Evolutionary conservation across 2,888 invertebrate species (phyloP).

Genomic region (Nebria brevicollis): DNA sequence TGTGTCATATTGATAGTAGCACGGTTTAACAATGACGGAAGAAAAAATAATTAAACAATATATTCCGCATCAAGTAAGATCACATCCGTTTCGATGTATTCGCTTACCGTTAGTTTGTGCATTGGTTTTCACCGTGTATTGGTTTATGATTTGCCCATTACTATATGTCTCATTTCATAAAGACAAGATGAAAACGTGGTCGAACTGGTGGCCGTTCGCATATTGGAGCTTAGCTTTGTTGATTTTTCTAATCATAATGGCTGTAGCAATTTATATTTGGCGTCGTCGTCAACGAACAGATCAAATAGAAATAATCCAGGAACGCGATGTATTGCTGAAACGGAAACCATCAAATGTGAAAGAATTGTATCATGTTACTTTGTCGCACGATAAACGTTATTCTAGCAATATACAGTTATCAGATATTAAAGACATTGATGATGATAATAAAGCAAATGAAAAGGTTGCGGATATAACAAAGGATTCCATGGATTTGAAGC

Average conservation of each 20-base stretch:
- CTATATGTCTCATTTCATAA: slow-evolving; percentile 52
- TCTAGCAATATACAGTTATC: slow-evolving; percentile 12
- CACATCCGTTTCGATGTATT: slow-evolving; percentile 54
- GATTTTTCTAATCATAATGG: slow-evolving; percentile 53
- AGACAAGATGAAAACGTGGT: slow-evolving; percentile 47
- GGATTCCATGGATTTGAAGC: slow-evolving; percentile 4
- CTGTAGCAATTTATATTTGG: slow-evolving; percentile 55
- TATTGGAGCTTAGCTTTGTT: slow-evolving; percentile 53
- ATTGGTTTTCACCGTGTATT: slow-evolving; percentile 57
- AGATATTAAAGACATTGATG: not conserved
- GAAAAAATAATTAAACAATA: slow-evolving; percentile 30
- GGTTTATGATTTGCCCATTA: slow-evolving; percentile 59
- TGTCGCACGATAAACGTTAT: not conserved
- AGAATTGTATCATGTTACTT: slow-evolving; percentile 35
- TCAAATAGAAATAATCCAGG: slow-evolving; percentile 13
- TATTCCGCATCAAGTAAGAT: slow-evolving; percentile 49
- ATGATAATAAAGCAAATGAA: not conserved
- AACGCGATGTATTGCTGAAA: slow-evolving; percentile 25
- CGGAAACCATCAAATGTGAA: slow-evolving; percentile 13
- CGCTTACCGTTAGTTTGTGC: slow-evolving; percentile 51
- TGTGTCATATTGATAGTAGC: not conserved
- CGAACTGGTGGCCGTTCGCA: slow-evolving; percentile 49
- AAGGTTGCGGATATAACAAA: not conserved
- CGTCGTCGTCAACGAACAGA: slow-evolving; percentile 37
- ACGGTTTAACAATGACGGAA: not conserved